Percentiles rank a stretch among this genome's conserved stretches.
Evolutionary conservation across 2,797 vertebrate genomes (phyloP).

Genomic region (Sciurus carolinensis): DNA sequence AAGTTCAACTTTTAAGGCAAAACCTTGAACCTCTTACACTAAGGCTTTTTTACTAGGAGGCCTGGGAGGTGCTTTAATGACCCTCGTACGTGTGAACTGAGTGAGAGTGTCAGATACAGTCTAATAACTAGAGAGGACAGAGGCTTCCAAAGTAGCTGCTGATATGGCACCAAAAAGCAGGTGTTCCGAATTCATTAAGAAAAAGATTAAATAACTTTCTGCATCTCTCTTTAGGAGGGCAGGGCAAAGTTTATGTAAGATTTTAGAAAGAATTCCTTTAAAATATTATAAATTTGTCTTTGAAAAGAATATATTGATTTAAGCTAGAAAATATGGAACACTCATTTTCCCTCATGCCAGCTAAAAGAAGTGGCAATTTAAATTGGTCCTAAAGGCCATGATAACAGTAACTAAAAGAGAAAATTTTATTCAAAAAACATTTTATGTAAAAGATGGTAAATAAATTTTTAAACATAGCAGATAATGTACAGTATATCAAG

Average conservation of each 20-base stretch:
- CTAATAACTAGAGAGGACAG: not conserved
- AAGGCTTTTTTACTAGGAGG: not conserved
- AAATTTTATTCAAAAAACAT: not conserved
- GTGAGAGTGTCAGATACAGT: not conserved
- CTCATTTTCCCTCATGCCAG: slow-evolving; percentile 27
- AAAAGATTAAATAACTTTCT: not conserved
- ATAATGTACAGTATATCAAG: not conserved
- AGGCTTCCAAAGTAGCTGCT: not conserved
- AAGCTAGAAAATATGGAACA: slow-evolving; percentile 27
- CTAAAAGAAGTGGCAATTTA: slow-evolving; percentile 14
- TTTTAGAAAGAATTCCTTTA: slow-evolving; percentile 2
- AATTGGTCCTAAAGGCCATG: not conserved
- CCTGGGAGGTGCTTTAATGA: not conserved
- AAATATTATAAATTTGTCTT: slow-evolving; percentile 8
- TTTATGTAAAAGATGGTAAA: not conserved
- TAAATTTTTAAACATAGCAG: not conserved
- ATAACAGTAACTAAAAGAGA: not conserved
- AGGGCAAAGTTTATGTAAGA: not conserved
- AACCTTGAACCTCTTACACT: not conserved
- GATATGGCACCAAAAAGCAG: not conserved
- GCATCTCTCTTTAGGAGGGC: not conserved
- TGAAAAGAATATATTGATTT: slow-evolving; percentile 38
- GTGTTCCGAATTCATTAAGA: not conserved
- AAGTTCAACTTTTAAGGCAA: slow-evolving; percentile 31
- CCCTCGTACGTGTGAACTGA: not conserved